Base-by-base conservation (phyloP, 2,797 vertebrate genomes). In the Neomorphus geoffroyi region DNA sequence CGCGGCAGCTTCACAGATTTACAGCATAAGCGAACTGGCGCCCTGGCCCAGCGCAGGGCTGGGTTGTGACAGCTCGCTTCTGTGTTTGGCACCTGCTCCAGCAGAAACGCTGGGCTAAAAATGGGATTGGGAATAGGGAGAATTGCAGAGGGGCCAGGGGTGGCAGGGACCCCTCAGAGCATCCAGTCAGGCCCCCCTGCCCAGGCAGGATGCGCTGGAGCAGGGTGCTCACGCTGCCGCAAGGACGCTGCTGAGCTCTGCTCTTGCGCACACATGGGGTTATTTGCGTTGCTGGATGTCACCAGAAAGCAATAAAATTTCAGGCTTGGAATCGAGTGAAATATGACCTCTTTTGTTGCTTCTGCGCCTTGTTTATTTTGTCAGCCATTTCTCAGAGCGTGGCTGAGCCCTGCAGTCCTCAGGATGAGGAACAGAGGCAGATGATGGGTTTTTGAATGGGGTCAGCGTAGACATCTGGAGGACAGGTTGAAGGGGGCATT, bases 321-420 rank as follows among this genome's bases (percentile, higher is more conserved):
- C 81, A 64, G 87, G 91, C 91, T 92, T 4, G 46, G 75, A 87
- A 88, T 57, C 1, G 15, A 77, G 87, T 94, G 96, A 95, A 96
- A 96, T 91, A 74, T 19, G 94, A 96, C 87, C 96, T 95, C 95
- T 78, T 90, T 88, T 96, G 94, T 96, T 93, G 89, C 95, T 80
- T 90, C 90, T 72, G 72, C 0, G 46, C 77, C 85, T 92, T 92
- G 91, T 96, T 96, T 96, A 73, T 80, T 85, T 90, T 75, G 82
- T 27, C 64, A 50, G 87, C 45, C 87, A 3, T 88, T 94, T 46
- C 85, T 88, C 87, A 57, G 86, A 79, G 85, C 30, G 0, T 11
- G 5, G 77, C 14, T 65, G 65, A 92, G 77, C 14, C 41, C 88
- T 6, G 46, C 9, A 1, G 66, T 57, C 54, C 58, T 57, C 21